phyloP scores from a whole-genome alignment of 2,888 invertebrate species.

The Rotaria macrura region DNA sequence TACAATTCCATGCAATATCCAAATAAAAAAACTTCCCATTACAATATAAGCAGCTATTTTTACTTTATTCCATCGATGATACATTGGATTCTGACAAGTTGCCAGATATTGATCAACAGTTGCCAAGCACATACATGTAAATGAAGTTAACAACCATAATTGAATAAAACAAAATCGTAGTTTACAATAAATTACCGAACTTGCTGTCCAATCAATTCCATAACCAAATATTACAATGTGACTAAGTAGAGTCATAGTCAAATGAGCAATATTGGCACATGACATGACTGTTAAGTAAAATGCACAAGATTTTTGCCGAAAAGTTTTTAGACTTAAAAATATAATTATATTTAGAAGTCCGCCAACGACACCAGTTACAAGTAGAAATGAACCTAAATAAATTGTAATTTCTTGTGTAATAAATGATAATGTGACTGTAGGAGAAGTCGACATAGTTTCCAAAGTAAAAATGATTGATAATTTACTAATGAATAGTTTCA shows the following conservation, averaged over 20 bases:
- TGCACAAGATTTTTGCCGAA: not conserved
- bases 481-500: too few species aligned
- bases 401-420: not conserved
- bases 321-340: not conserved
- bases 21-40: not conserved
- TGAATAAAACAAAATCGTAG: not conserved
- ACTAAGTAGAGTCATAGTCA: not conserved
- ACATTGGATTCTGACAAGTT: not conserved
- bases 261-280: not conserved
- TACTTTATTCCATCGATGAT: not conserved
- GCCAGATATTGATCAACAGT: not conserved
- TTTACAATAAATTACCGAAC: not conserved
- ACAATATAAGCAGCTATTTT: not conserved
- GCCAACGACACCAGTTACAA: not conserved
- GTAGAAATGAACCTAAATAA: not conserved
- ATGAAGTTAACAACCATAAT: not conserved
- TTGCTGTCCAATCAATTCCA: not conserved
- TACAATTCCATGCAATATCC: not conserved
- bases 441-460: not conserved
- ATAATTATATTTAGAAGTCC: not conserved
- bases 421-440: not conserved
- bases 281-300: not conserved
- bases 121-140: not conserved
- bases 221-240: not conserved
- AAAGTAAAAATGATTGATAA: not conserved